phyloP scores from a whole-genome alignment of 2,888 invertebrate genomes.

The Drosophila recens region DNA sequence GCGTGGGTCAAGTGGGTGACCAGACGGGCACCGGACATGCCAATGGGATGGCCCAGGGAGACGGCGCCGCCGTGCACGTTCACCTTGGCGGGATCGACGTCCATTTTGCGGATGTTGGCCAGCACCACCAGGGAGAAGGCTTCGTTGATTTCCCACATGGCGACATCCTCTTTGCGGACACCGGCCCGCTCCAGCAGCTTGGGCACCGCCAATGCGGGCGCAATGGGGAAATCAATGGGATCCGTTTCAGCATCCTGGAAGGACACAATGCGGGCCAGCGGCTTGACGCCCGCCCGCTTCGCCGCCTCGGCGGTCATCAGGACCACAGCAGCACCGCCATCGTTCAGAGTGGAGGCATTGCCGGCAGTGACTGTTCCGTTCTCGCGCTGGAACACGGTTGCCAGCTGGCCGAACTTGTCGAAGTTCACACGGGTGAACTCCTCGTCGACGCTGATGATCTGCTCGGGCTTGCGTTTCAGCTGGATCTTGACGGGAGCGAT shows the following conservation, averaged over 20 bases:
- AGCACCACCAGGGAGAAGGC: conserved; percentile 98
- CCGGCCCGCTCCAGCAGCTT: conserved; percentile 93
- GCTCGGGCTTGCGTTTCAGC: conserved; percentile 92
- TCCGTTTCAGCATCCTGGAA: conserved; percentile 97
- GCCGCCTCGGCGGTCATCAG: conserved; percentile 93
- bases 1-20: conserved; percentile 96
- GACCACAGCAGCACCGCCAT: conserved; percentile 97
- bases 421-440: conserved; percentile 98
- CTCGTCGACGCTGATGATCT: conserved; percentile 94
- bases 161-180: conserved; percentile 93
- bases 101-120: conserved; percentile 95
- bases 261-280: conserved; percentile 94
- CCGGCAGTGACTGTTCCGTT: conserved; percentile 99
- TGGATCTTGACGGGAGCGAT: conserved; percentile 93
- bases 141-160: conserved; percentile 99
- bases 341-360: conserved; percentile 98
- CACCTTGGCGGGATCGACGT: conserved; percentile 94
- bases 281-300: conserved; percentile 91
- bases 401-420: conserved; percentile 93
- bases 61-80: conserved; percentile 99
- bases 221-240: conserved; percentile 98
- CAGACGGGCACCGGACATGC: conserved; percentile 99
- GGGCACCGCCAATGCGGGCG: conserved; percentile 96
- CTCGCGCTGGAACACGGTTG: conserved; percentile 97
- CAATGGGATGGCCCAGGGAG: conserved; percentile 99